Evolutionary conservation across 2,113 vertebrate species (phyloP), one percentile per base, ranked within the genome.

Genomic region (Siniperca knerii): DNA sequence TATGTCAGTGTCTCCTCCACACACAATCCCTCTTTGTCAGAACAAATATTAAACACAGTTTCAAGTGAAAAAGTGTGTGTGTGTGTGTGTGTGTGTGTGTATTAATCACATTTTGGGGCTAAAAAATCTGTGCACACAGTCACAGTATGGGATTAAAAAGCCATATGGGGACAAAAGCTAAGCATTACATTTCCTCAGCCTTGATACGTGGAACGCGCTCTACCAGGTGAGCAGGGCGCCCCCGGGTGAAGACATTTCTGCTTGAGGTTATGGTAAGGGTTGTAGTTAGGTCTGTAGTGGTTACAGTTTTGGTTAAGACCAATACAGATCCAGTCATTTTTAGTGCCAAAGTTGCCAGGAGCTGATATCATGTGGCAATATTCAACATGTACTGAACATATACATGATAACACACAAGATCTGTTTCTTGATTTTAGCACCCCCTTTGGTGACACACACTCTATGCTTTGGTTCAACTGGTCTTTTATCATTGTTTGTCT

Each of bases 21-120:
- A 85, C 82, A 87, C 90, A 87, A 69, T 44, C 57, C 3, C 55
- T 75, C 85, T 85, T 89, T 89, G 87, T 91, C 55, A 42, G 48
- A 65, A 35, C 6, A 42, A 75, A 52, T 77, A 54, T 33, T 29
- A n/a, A 73, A 68, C 50, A 23, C 52, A 23, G 52, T 35, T 58
- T 65, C 42, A 62, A 60, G 67, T 18, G n/a, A 69, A 79, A 67
- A 73, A 66, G 25, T 72, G 42, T 68, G 37, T 77, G 33, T 57
- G 48, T 33, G 12, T 77, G 33, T 57, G 48, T 33, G 12, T 62
- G 25, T 72, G 42, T 68, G 37, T 77, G 33, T 57, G 48, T 33
- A 35, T 60, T 57, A 33, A 44, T 57, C 10, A 25, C 21, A 77
- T 54, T 50, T 4, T 50, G 10, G 40, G 23, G 40, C 2, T 8